Conservation (phyloP, 2,888 invertebrate species). For the Synanthedon andrenaeformis region DNA sequence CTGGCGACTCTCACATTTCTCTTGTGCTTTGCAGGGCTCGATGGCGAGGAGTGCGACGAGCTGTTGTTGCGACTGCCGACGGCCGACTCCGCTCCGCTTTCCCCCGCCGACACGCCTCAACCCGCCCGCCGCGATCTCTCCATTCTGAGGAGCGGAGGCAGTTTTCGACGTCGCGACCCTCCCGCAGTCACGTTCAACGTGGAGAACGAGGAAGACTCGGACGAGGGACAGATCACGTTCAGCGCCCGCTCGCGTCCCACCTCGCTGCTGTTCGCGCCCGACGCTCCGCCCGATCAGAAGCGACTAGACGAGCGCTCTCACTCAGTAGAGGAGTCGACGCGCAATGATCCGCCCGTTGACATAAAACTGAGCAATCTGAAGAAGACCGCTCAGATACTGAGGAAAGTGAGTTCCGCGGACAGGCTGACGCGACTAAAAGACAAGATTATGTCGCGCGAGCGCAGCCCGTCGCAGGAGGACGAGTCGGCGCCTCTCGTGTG, state of each 20-base stretch:
- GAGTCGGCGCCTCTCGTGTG: conserved; percentile 78
- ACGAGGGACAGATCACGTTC: conserved; percentile 60
- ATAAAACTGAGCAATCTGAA: conserved; percentile 38
- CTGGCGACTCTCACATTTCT: conserved; percentile 5
- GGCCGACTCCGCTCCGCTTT: conserved; percentile 21
- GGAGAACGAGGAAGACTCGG: conserved; percentile 53
- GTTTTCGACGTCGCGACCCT: conserved; percentile 31
- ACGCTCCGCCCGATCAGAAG: conserved; percentile 18
- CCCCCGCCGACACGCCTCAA: conserved; percentile 29
- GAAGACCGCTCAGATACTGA: conserved; percentile 45
- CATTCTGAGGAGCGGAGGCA: conserved; percentile 37
- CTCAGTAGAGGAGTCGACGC: conserved; percentile 52
- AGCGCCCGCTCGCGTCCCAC: conserved; percentile 41
- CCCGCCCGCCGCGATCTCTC: conserved; percentile 38
- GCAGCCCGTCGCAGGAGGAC: conserved; percentile 60
- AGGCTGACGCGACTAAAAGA: conserved; percentile 47
- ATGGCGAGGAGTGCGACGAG: conserved; percentile 51
- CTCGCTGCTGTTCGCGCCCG: conserved; percentile 39
- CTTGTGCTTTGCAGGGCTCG: conserved; percentile 24
- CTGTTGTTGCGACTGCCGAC: conserved; percentile 19
- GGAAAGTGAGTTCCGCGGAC: conserved; percentile 53
- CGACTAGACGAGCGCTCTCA: conserved; percentile 36
- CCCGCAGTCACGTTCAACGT: conserved; percentile 64
- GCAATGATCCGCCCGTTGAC: conserved; percentile 35
- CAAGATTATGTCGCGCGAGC: conserved; percentile 48